phyloP scores from a whole-genome alignment of 2,113 vertebrate species.

The Cephalophus harveyi region DNA sequence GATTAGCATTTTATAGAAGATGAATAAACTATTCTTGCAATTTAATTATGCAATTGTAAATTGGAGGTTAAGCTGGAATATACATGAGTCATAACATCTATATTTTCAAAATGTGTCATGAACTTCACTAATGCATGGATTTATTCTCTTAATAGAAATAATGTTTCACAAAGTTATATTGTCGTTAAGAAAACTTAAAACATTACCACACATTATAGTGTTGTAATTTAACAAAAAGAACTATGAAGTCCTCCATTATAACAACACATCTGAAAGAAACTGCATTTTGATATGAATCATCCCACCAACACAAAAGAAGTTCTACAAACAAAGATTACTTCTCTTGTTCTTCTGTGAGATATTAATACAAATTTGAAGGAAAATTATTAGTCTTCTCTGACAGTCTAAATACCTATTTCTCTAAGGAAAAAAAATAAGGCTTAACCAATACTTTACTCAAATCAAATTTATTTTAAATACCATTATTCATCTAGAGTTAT shows the following conservation, averaged over 20 bases:
- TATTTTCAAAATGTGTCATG: constrained; percentile 51
- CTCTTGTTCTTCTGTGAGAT: constrained; percentile 45
- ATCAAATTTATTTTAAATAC: constrained; percentile 59
- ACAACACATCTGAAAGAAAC: constrained; percentile 50
- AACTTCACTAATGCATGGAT: constrained; percentile 39
- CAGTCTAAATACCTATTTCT: constrained; percentile 61
- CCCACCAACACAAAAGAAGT: constrained; percentile 48
- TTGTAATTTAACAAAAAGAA: constrained; percentile 62
- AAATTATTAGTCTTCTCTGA: constrained; percentile 67
- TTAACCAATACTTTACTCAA: constrained; percentile 56
- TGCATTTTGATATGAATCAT: constrained; percentile 49
- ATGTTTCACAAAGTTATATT: constrained; percentile 52
- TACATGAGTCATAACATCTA: constrained; percentile 5
- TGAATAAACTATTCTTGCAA: constrained; percentile 8
- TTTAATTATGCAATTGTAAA: constrained; percentile 35
- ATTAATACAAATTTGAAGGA: constrained; percentile 58
- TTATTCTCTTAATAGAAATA: constrained; percentile 46
- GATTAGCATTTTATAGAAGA: neutral
- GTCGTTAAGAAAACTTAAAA: constrained; percentile 53
- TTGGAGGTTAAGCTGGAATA: neutral
- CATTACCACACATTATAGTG: neutral
- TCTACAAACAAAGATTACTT: constrained; percentile 39
- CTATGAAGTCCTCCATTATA: constrained; percentile 26
- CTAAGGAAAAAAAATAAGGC: neutral
- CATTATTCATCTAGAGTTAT: constrained; percentile 58